Percentiles rank a stretch among this genome's conserved stretches.
phyloP scores from a whole-genome alignment of 1,140 invertebrate species.

The Hyposmocoma kahamanoa region DNA sequence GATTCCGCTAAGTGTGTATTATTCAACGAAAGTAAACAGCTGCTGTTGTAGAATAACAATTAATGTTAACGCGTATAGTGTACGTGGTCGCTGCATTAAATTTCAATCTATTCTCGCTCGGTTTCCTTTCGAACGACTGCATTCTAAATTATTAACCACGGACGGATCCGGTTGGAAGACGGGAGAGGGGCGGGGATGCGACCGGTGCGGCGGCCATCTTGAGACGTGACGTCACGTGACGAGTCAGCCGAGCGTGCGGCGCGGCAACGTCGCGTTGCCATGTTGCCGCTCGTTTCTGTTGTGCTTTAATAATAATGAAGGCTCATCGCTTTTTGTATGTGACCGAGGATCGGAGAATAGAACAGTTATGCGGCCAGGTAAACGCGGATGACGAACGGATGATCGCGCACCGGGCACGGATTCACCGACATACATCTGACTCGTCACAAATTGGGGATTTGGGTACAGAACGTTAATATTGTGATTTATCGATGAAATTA shows the following conservation, averaged over 20 bases:
- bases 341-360: conserved; percentile 50
- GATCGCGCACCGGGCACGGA: conserved; percentile 6
- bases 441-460: too few species aligned
- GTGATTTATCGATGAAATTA: too few species aligned
- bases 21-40: conserved; percentile 70
- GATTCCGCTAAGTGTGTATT: conserved; percentile 49
- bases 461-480: too few species aligned
- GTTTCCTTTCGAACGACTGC: conserved; percentile 65
- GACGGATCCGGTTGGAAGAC: conserved; percentile 60
- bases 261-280: conserved; percentile 57
- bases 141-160: conserved; percentile 64
- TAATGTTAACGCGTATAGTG: conserved; percentile 50
- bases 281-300: conserved; percentile 58
- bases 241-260: conserved; percentile 61
- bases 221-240: conserved; percentile 73
- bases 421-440: too few species aligned
- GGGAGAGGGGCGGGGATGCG: conserved; percentile 45
- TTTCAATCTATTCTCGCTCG: conserved; percentile 68
- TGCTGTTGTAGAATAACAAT: conserved; percentile 66
- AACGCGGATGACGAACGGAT: conserved; percentile 33
- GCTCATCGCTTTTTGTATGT: conserved; percentile 59
- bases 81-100: conserved; percentile 62
- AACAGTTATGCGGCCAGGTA: conserved; percentile 69
- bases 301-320: conserved; percentile 56
- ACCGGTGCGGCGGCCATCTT: conserved; percentile 69